Percentiles rank a stretch among this genome's conserved stretches.
phyloP scores from a whole-genome alignment of 1,140 invertebrate genomes.

The Anastatus disparis region DNA sequence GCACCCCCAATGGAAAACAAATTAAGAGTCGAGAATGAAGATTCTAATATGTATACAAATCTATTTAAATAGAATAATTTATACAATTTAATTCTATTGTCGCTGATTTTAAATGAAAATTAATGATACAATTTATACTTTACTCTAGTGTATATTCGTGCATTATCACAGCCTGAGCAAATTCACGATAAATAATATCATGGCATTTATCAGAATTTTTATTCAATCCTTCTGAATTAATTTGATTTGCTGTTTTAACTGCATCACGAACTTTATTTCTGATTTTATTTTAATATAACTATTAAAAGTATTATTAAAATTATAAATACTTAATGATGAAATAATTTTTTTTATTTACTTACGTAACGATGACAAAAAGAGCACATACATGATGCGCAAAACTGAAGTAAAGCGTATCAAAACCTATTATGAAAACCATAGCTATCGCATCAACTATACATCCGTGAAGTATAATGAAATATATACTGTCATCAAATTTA shows the following conservation, averaged over 20 bases:
- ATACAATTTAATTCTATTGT: too few relatives aligned
- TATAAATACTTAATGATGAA: too few relatives aligned
- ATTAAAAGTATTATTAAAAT: too few relatives aligned
- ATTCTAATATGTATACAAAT: too few relatives aligned
- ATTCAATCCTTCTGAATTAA: too few relatives aligned
- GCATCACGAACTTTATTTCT: conserved; percentile 4
- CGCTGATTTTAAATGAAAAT: too few relatives aligned
- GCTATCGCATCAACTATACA: neutral
- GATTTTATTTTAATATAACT: neutral
- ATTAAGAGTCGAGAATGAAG: too few relatives aligned
- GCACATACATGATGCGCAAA: conserved; percentile 9
- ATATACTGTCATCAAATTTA: conserved; percentile 8
- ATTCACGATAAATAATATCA: conserved; percentile 3
- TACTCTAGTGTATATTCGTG: conserved; percentile 20
- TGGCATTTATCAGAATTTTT: too few relatives aligned
- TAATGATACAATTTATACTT: too few relatives aligned
- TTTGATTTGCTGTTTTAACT: neutral
- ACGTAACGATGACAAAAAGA: conserved; percentile 20
- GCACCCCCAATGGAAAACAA: too few relatives aligned
- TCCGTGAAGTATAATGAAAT: conserved; percentile 15
- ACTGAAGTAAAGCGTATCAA: conserved; percentile 16
- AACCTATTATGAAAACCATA: conserved; percentile 25
- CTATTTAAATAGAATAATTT: too few relatives aligned
- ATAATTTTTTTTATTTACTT: neutral
- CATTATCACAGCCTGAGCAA: neutral